Evolutionary conservation across 2,888 invertebrate genomes (phyloP), one percentile per base, ranked within the genome.

Genomic region (Zootermopsis nevadensis): DNA sequence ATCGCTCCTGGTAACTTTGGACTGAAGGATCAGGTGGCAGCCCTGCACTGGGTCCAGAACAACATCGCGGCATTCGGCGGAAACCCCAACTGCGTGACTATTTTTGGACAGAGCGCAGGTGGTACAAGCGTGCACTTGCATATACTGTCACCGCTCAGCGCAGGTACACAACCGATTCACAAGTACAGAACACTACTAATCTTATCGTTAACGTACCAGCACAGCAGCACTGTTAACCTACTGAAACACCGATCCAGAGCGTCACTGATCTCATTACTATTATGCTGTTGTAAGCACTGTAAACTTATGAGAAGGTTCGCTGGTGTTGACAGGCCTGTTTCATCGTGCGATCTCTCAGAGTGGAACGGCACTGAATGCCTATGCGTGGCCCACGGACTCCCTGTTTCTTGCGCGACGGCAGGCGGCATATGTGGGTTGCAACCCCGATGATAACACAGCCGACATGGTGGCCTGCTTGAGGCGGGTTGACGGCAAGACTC

Each of bases 301-400:
- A n/a, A n/a, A n/a, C n/a, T n/a, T n/a, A n/a, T n/a, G n/a, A n/a
- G n/a, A n/a, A n/a, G n/a, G n/a, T n/a, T n/a, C n/a, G n/a, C n/a
- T n/a, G n/a, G 24, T 77, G 31, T n/a, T 66, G 24, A 33, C 83
- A 94, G 95, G 93, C 83, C 87, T 95, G n/a, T 94, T 95, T 86
- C 94, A 94, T 86, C 93, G 93, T 83, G 95, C 91, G 1, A 95
- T 96, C 84, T 93, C 95, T 0, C 94, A 95, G 87, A 95, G 95
- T 80, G 95, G 95, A 0, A 94, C 94, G 0, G 93, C 94, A 0
- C 89, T 94, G 72, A 93, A 93, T 85, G 92, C 93, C 0, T 94
- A 94, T 94, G 83, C 84, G 24, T 81, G 83, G 84, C 84, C 84
- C 12, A 55, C 35, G 1, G 83, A 81, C 48, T 74, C 77, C 30